Conservation (phyloP, 92 coral and sea anemone species). For the Palythoa heliodiscus region DNA sequence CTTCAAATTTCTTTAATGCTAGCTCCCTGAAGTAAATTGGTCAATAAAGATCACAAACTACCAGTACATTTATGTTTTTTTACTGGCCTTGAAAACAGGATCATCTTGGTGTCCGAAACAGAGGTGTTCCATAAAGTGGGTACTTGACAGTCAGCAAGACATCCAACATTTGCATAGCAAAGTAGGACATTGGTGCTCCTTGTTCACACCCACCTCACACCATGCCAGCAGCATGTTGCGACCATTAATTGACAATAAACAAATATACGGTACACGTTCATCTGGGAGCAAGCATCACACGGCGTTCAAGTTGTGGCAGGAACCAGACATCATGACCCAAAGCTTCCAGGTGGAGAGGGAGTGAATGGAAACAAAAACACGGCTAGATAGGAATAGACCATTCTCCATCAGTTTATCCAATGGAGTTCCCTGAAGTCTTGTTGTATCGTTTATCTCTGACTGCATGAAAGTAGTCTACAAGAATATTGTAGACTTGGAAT, state of each 20-base stretch:
- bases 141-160: conserved; percentile 46
- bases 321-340: conserved; percentile 89
- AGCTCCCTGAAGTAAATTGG: conserved; percentile 62
- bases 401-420: conserved; percentile 6
- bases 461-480: not conserved
- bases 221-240: conserved; percentile 3
- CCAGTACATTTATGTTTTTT: conserved; percentile 42
- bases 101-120: conserved; percentile 33
- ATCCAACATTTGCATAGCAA: conserved; percentile 54
- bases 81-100: conserved; percentile 45
- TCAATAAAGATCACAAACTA: conserved; percentile 36
- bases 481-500: not conserved
- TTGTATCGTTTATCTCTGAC: conserved; percentile 7
- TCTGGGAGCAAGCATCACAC: conserved; percentile 77
- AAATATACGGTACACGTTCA: conserved; percentile 21
- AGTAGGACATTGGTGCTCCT: conserved; percentile 43
- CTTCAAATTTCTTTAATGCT: conserved; percentile 61
- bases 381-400: not conserved
- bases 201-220: conserved; percentile 32
- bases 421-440: not conserved
- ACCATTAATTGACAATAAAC: conserved; percentile 26
- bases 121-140: conserved; percentile 48
- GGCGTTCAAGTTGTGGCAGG: conserved; percentile 72
- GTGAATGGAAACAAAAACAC: conserved; percentile 54
- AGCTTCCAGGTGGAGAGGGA: conserved; percentile 96